Percentiles rank a stretch among this genome's conserved stretches.
Conservation (phyloP, 2,797 vertebrate genomes). For the Neostethus bicornis region DNA sequence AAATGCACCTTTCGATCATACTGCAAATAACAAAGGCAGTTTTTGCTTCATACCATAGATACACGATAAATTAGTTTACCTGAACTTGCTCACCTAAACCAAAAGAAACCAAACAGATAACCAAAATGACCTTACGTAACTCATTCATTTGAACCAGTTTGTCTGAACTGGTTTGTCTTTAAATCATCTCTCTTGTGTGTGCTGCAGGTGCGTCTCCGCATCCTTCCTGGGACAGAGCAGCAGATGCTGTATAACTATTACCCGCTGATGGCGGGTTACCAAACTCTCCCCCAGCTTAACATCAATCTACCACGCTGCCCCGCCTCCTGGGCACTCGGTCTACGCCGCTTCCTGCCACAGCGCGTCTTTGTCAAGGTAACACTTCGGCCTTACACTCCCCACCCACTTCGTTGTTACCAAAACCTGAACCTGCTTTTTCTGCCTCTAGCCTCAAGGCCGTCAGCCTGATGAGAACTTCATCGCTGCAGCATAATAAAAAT, state of each 20-base stretch:
- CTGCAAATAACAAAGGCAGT: no score
- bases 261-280: slow-evolving; percentile 97
- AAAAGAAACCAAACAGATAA: no score
- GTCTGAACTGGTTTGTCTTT: no score
- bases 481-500: slow-evolving; percentile 80
- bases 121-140: no score
- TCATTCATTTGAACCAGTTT: no score
- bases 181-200: no score
- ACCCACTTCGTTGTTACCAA: no score
- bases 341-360: slow-evolving; percentile 91
- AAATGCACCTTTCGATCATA: no score
- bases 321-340: slow-evolving; percentile 81
- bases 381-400: no score
- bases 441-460: slow-evolving; percentile 90
- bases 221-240: slow-evolving; percentile 91
- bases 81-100: no score
- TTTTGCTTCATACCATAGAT: no score
- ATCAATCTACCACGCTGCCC: slow-evolving; percentile 88
- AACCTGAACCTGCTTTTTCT: neutral
- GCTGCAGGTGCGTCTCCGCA: slow-evolving; percentile 88
- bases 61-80: no score
- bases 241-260: slow-evolving; percentile 97
- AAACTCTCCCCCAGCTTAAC: slow-evolving; percentile 90
- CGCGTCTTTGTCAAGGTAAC: slow-evolving; percentile 96
- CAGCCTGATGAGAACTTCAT: slow-evolving; percentile 86